phyloP scores from a whole-genome alignment of 2,888 invertebrate species.

The Eupsilia transversa region DNA sequence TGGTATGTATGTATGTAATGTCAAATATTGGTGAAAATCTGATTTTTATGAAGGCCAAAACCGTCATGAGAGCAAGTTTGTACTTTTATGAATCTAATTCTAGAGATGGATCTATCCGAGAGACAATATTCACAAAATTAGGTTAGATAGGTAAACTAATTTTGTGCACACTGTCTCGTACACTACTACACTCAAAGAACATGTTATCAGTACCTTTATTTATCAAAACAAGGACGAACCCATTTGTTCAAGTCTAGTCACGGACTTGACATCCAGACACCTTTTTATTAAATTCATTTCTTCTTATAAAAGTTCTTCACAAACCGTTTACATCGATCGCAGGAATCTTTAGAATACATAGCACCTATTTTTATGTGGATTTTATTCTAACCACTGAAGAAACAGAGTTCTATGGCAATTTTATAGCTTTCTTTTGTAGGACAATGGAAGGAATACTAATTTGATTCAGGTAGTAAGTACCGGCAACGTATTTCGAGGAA shows the following conservation, averaged over 20 bases:
- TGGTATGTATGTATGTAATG: too few relatives aligned
- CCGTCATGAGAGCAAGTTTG: not conserved
- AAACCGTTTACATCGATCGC: not conserved
- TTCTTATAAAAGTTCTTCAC: constrained; percentile 4
- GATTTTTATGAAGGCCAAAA: not conserved
- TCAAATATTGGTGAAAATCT: not conserved
- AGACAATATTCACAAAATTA: not conserved
- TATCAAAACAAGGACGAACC: constrained; percentile 15
- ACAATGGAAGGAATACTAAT: constrained; percentile 44
- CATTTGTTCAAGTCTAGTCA: constrained; percentile 12
- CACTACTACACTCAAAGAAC: too few relatives aligned
- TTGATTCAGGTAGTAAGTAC: constrained; percentile 22
- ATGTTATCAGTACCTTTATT: constrained; percentile 13
- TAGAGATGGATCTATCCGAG: not conserved
- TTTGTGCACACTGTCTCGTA: too few relatives aligned
- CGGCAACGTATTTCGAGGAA: not conserved
- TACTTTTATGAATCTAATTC: not conserved
- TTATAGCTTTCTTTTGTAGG: constrained; percentile 14
- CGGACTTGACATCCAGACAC: constrained; percentile 18
- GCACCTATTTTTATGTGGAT: constrained; percentile 27
- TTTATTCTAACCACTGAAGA: constrained; percentile 6
- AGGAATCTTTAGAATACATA: constrained; percentile 32
- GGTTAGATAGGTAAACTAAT: too few relatives aligned
- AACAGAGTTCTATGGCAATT: constrained; percentile 31
- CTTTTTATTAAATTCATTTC: constrained; percentile 18